A percentile compares a stretch with the other conserved stretches of the same genome.
These are phyloP conservation scores for Mercenaria mercenaria DNA, from an alignment of 1,140 invertebrate species.

Conservation along the genomic window DNA sequence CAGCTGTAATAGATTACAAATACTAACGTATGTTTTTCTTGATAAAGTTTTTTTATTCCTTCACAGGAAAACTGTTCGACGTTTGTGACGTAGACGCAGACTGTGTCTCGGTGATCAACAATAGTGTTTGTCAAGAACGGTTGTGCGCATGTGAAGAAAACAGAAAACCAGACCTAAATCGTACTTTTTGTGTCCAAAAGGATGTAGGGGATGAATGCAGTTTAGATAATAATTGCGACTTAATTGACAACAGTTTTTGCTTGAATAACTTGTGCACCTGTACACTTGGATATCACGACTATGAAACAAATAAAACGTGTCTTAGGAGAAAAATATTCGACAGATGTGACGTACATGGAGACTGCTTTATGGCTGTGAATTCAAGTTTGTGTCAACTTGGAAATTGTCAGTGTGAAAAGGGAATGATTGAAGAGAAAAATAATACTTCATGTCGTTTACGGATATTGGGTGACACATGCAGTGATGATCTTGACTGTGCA, in stretches of 20 bases:
- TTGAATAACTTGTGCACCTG: constrained; percentile 65
- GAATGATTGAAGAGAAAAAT: constrained; percentile 31
- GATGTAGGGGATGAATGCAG: constrained; percentile 57
- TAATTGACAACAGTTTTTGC: constrained; percentile 66
- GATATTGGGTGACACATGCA: constrained; percentile 64
- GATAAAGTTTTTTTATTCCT: too few relatives aligned
- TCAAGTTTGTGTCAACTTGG: constrained; percentile 61
- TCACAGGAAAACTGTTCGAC: constrained; percentile 45
- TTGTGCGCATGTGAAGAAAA: constrained; percentile 20
- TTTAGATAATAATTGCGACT: constrained; percentile 60
- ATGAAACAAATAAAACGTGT: constrained; percentile 51
- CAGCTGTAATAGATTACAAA: too few relatives aligned
- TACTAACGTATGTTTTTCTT: too few relatives aligned
- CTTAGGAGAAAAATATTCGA: constrained; percentile 65
- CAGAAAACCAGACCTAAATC: background rate
- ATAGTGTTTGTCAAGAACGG: background rate
- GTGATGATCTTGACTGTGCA: constrained; percentile 15
- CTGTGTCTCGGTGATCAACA: constrained; percentile 16
- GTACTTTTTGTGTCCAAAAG: constrained; percentile 21
- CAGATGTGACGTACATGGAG: constrained; percentile 39
- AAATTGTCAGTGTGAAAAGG: constrained; percentile 61
- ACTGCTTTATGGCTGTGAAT: constrained; percentile 68
- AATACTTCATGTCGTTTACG: constrained; percentile 52
- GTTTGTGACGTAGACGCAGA: constrained; percentile 1
- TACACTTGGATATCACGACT: constrained; percentile 60